Evolutionary conservation across 2,113 vertebrate species (phyloP).

Genomic region (Myiopsitta monachus): DNA sequence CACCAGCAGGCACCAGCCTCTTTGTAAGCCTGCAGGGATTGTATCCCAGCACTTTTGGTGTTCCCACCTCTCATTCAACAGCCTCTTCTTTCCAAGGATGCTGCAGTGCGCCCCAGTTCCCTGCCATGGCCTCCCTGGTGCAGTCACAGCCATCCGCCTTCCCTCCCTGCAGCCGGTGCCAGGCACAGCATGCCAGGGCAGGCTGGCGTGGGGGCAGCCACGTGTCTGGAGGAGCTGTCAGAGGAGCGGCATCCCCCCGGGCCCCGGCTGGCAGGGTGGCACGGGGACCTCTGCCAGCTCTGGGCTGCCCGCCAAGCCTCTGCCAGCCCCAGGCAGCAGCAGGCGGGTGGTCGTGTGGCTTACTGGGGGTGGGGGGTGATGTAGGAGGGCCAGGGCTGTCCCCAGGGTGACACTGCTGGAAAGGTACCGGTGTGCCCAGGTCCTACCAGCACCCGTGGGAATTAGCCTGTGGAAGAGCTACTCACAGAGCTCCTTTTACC

Average conservation of each 20-base stretch:
- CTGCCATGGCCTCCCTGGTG: rapidly evolving
- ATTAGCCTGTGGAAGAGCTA: neutral
- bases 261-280: neutral
- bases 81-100: neutral
- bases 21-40: neutral
- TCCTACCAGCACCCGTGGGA: neutral
- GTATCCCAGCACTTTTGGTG: neutral
- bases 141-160: neutral
- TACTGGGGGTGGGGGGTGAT: rapidly evolving
- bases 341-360: neutral
- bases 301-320: neutral
- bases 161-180: neutral
- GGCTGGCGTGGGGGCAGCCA: neutral
- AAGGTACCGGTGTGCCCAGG: rapidly evolving
- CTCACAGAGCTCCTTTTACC: neutral
- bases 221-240: neutral
- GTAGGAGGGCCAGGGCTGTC: neutral
- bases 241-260: neutral
- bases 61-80: neutral
- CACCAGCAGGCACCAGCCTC: neutral
- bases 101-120: rapidly evolving
- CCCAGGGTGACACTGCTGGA: neutral
- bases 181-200: neutral
- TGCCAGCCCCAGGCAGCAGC: neutral
- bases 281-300: neutral